Evolutionary conservation across 2,888 invertebrate species (phyloP).

Genomic region (Mayetiola destructor): DNA sequence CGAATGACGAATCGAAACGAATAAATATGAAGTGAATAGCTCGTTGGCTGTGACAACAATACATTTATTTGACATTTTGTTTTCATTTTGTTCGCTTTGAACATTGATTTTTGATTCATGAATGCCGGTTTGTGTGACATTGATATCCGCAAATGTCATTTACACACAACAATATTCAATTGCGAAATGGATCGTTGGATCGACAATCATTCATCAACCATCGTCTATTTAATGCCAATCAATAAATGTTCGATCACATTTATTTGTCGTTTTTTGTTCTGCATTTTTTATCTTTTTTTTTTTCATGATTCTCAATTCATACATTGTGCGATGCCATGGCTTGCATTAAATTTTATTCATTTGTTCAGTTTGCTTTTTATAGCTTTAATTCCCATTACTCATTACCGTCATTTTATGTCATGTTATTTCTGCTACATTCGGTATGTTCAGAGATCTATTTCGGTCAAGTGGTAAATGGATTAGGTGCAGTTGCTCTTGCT

Average conservation of each 20-base stretch:
- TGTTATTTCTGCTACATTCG: no score
- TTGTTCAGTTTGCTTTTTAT: no score
- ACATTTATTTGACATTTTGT: conserved; percentile 3
- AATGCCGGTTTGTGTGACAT: conserved; percentile 9
- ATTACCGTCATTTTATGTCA: background rate
- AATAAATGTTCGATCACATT: conserved; percentile 1
- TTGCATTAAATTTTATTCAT: no score
- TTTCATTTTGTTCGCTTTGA: no score
- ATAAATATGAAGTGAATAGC: conserved; percentile 2
- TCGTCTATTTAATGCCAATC: conserved; percentile 11
- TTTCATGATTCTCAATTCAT: no score
- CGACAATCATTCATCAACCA: conserved; percentile 10
- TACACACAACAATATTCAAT: no score
- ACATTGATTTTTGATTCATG: background rate
- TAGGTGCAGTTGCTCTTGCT: background rate
- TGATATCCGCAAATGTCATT: no score
- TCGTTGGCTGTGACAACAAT: background rate
- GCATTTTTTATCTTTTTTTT: background rate
- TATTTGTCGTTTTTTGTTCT: background rate
- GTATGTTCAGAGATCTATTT: no score
- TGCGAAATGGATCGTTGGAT: background rate
- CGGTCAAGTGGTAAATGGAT: background rate
- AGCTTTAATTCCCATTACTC: conserved; percentile 1
- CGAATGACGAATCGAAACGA: background rate
- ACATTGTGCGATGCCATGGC: no score